Evolutionary conservation across 2,888 invertebrate species (phyloP).

Genomic region (Sthenelais limicola): DNA sequence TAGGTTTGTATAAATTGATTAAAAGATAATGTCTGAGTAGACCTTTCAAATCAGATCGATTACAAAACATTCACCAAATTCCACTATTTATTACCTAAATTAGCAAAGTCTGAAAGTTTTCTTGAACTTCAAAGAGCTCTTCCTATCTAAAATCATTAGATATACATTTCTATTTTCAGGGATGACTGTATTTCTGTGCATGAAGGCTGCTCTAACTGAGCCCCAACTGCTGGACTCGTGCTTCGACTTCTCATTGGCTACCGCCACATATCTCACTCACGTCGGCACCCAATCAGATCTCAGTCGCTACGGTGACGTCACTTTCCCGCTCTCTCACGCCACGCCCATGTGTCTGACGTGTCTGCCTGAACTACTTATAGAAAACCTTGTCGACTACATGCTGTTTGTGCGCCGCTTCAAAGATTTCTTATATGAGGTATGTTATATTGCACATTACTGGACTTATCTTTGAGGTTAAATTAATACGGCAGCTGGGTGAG

Average conservation of each 20-base stretch:
- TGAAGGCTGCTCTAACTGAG: conserved; percentile 80
- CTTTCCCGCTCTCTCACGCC: conserved; percentile 65
- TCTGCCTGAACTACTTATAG: conserved; percentile 91
- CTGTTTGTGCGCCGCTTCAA: conserved; percentile 76
- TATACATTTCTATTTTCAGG: conserved; percentile 56
- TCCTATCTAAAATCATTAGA: too few relatives aligned
- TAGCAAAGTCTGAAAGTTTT: too few relatives aligned
- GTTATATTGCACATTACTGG: too few relatives aligned
- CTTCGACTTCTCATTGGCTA: conserved; percentile 84
- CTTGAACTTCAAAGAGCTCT: too few relatives aligned
- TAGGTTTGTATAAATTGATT: too few relatives aligned
- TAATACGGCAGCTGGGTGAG: too few relatives aligned
- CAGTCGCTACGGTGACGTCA: conserved; percentile 58
- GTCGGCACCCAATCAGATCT: conserved; percentile 76
- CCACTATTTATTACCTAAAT: too few relatives aligned
- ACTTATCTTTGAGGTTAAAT: too few relatives aligned
- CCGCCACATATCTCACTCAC: conserved; percentile 89
- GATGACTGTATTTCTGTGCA: conserved; percentile 66
- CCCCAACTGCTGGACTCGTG: conserved; percentile 81
- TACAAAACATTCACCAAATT: too few relatives aligned
- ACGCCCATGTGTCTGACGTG: conserved; percentile 73
- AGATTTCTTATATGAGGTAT: conserved; percentile 68
- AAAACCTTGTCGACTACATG: conserved; percentile 88
- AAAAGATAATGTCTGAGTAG: too few relatives aligned
- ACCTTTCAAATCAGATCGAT: too few relatives aligned